Evolutionary conservation across 2,113 vertebrate species (phyloP), one percentile per base, ranked within the genome.

Genomic region (Burhinus oedicnemus): DNA sequence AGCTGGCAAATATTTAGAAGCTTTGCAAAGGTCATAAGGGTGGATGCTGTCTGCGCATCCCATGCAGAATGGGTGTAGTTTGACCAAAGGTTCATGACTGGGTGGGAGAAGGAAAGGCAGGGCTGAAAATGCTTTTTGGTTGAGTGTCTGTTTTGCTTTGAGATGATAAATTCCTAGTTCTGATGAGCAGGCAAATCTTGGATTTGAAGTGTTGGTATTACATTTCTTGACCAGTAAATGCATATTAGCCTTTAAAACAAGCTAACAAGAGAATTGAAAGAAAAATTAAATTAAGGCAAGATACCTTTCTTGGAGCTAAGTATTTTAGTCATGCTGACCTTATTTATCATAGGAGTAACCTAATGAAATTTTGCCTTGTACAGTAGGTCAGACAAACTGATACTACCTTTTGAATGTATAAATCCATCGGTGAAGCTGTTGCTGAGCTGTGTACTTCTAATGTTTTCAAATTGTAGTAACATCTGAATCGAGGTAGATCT

Each of bases 1-100:
- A 94, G 83, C 94, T 93, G 94, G 89, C 81, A 89, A 91, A 79
- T 69, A 38, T 32, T 76, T n/a, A 36, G 96, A 52, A 91, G 70
- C 93, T 87, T 79, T 80, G 94, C 89, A 89, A 32, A 97, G 94
- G 86, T 95, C 70, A 4, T 14, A 15, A 78, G 85, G 83, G 75
- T 93, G 88, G 42, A 77, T 74, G n/a, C 16, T 93, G 77, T 38
- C 80, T 54, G 78, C 74, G 66, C 70, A 82, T 81, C 95, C 65
- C 74, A 8, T 44, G 45, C 29, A 27, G 75, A n/a, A 85, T 34
- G 81, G 83, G 57, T 47, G 87, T 76, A 76, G 88, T 89, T 93
- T 92, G 95, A 83, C 83, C 84, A 89, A 87, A 92, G 91, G 77
- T 93, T 90, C 36, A 2, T 13, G 72, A 0, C 65, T 82, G 36